phyloP scores from a whole-genome alignment of 2,113 vertebrate species.

The Scophthalmus maximus region DNA sequence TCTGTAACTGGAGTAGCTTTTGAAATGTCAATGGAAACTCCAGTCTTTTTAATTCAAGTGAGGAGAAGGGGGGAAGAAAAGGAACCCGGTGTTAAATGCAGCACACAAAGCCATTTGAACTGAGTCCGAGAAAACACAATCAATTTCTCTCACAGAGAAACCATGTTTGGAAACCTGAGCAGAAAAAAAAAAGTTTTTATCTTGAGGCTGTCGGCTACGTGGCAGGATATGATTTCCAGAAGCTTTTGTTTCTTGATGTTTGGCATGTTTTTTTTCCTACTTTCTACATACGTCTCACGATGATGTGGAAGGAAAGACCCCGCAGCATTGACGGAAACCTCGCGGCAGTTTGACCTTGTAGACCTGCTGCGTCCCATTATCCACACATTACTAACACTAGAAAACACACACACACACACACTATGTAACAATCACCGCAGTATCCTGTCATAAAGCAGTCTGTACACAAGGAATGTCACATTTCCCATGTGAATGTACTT shows the following conservation, averaged over 20 bases:
- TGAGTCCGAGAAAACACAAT: conserved; percentile 1
- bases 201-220: neutral
- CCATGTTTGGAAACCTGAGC: neutral
- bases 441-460: conserved; percentile 22
- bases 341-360: conserved; percentile 6
- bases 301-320: neutral
- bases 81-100: neutral
- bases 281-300: conserved; percentile 7
- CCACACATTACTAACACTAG: conserved; percentile 26
- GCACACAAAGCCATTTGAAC: neutral
- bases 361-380: conserved; percentile 23
- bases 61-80: neutral
- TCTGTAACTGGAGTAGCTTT: neutral
- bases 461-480: conserved; percentile 40
- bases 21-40: neutral
- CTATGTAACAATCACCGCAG: conserved; percentile 22
- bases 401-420: too few relatives aligned
- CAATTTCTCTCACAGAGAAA: too few relatives aligned
- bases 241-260: conserved; percentile 19
- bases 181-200: conserved; percentile 3
- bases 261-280: conserved; percentile 39
- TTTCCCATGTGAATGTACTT: conserved; percentile 56
- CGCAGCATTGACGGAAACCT: conserved; percentile 28
- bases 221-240: conserved; percentile 2
- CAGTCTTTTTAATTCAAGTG: too few relatives aligned